Base-by-base conservation (phyloP, 2,888 invertebrate species). In the Drosophila flavopinicola region DNA sequence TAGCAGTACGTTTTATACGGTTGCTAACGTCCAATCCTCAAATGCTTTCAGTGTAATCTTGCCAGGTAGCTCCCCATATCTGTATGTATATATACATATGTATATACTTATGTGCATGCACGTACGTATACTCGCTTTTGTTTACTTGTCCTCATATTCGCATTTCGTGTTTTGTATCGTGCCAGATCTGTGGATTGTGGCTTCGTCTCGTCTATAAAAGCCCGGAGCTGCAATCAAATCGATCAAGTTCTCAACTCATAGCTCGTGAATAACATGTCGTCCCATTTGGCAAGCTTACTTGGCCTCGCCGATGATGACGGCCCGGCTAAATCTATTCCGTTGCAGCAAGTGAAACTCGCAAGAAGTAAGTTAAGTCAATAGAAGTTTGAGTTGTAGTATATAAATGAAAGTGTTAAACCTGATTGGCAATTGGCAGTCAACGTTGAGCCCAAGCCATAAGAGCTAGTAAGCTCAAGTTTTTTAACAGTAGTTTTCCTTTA, bases 201-300 rank as follows among this genome's bases (percentile, higher is more conserved):
- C 45, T 20, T 30, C 29, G 32, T 13, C 17, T 30, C 29, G 32
- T 13, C 17, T 63, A 57, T 72, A 76, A 56, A 79, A 70, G 9
- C 24, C 52, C 33, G 49, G 38, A 42, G 49, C 37, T 45, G 57
- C 44, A 52, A 13, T 33, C 9, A 7, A 25, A 13, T 53, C 52
- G n/a, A 33, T 15, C 52, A 23, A 32, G 17, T 24, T 15, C 23
- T 20, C 0, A 5, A 15, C 35, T 42, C n/a, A 9, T 11, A 23
- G 3, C 20, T 23, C 17, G 38, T 15, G n/a, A 24, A 17, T 32
- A 57, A 53, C 32, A 72, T 72, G 74, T 58, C 63, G 6, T 51
- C 67, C 11, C 33, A 67, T 15, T 56, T 77, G 59, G 78, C 71
- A 23, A 57, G 29, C 17, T 41, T 80, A 29, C 32, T 80, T 3